Conservation (phyloP, 2,113 vertebrate genomes). For the Pterophyllum scalare region DNA sequence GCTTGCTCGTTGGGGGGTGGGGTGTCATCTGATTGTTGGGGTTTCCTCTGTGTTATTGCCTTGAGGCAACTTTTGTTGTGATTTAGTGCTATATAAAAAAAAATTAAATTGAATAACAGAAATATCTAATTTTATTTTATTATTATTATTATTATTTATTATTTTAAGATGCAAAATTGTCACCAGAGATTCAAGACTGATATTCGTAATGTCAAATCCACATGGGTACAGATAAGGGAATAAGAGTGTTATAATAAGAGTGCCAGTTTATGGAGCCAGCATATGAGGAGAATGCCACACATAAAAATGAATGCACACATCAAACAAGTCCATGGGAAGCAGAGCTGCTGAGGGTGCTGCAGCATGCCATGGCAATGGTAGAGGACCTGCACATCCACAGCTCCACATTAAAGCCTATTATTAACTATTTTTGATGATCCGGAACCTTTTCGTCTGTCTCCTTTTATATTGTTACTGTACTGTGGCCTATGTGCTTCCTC, state of each 20-base stretch:
- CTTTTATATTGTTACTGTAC: no score
- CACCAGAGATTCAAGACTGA: accelerated
- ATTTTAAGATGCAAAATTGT: no score
- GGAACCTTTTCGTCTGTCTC: no score
- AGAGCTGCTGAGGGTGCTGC: not conserved
- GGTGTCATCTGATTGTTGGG: no score
- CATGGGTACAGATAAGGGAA: not conserved
- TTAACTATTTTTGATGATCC: not conserved
- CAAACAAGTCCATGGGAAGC: not conserved
- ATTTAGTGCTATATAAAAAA: no score
- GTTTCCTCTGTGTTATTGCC: no score
- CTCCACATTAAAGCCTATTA: not conserved
- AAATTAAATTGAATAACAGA: no score
- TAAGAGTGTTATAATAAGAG: not conserved
- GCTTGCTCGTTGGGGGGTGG: no score
- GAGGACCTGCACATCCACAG: not conserved
- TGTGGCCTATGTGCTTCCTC: not conserved
- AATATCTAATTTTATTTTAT: no score
- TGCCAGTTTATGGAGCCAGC: not conserved
- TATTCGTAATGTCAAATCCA: not conserved
- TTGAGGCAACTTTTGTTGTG: no score
- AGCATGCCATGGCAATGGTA: not conserved
- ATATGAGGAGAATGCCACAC: not conserved
- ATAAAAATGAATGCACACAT: not conserved
- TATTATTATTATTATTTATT: no score